Evolutionary conservation across 2,113 vertebrate genomes (phyloP).

Genomic region (Tragelaphus scriptus): DNA sequence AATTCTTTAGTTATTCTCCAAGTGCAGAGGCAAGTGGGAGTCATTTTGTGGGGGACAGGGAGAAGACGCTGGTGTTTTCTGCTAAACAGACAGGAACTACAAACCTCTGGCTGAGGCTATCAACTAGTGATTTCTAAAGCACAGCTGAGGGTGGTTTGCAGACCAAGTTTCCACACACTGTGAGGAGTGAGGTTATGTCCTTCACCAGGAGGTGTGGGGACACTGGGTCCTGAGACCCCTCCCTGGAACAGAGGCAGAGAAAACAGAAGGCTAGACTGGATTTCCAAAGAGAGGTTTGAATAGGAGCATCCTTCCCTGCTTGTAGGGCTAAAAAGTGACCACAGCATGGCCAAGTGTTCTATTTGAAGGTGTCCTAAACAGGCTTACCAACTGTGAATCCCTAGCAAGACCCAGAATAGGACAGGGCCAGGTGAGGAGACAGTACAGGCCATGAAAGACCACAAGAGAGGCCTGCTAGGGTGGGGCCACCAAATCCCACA

Average conservation of each 20-base stretch:
- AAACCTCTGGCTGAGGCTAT: not conserved
- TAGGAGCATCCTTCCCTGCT: not conserved
- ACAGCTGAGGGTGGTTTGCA: not conserved
- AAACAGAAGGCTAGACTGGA: not conserved
- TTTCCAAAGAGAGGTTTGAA: not conserved
- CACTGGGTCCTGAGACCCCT: not conserved
- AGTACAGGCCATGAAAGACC: not conserved
- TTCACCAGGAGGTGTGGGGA: not conserved
- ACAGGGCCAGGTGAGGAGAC: not conserved
- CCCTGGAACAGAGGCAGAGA: not conserved
- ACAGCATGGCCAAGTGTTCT: not conserved
- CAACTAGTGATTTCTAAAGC: not conserved
- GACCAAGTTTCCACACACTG: not conserved
- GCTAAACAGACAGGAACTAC: not conserved
- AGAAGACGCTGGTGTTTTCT: not conserved
- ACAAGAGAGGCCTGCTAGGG: not conserved
- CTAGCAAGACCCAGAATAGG: not conserved
- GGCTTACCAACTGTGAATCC: not conserved
- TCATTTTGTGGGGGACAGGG: not conserved
- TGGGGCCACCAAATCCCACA: not conserved
- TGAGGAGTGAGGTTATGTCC: not conserved
- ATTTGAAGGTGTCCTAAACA: not conserved
- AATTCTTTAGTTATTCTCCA: not conserved
- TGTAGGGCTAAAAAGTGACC: not conserved
- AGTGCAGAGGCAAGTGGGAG: not conserved